phyloP scores from a whole-genome alignment of 35 echinoderm and acorn worm genomes.

The Holothuria glaberrima region DNA sequence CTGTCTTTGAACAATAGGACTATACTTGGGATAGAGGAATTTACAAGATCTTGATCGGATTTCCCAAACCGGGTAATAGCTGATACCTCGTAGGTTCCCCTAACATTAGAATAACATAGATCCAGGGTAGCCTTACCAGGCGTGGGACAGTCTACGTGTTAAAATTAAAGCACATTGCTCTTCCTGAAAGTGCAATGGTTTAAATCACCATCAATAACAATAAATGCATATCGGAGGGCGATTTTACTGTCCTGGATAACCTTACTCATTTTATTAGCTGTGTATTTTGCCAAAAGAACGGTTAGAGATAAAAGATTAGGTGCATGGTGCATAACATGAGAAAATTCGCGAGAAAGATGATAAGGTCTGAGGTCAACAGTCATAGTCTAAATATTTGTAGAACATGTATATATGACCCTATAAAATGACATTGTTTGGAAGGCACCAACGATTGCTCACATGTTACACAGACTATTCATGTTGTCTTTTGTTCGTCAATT shows the following conservation, averaged over 20 bases:
- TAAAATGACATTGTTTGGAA: neutral
- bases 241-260: neutral
- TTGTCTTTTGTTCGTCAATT: no score
- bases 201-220: constrained; percentile 55
- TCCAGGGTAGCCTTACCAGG: constrained; percentile 37
- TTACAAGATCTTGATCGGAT: constrained; percentile 51
- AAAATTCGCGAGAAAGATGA: neutral
- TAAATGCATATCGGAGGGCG: neutral
- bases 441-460: neutral
- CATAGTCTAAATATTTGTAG: neutral
- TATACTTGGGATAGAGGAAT: constrained; percentile 17
- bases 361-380: neutral
- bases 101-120: constrained; percentile 47
- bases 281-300: neutral
- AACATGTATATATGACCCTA: neutral
- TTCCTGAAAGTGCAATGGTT: constrained; percentile 56
- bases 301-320: neutral
- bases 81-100: constrained; percentile 19
- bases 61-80: neutral
- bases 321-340: neutral
- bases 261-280: neutral
- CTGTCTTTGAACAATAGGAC: constrained; percentile 25
- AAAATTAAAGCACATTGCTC: neutral
- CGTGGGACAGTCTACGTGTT: constrained; percentile 72
- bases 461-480: no score